Evolutionary conservation across 2,797 vertebrate species (phyloP).

Genomic region (Passerculus sandwichensis): DNA sequence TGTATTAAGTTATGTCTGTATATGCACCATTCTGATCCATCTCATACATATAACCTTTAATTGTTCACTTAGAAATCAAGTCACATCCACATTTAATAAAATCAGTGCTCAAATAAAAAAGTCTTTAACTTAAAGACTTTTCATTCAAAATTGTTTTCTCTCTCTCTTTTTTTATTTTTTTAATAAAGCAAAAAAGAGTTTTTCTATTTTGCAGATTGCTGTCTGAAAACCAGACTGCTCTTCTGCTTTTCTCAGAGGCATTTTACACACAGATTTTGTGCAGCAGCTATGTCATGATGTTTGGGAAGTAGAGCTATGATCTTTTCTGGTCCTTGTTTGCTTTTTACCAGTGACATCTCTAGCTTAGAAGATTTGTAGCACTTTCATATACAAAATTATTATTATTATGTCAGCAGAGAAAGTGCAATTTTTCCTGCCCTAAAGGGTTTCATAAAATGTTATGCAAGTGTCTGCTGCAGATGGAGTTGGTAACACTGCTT

Average conservation of each 20-base stretch:
- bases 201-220: neutral
- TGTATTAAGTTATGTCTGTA: neutral
- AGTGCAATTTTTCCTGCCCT: conserved; percentile 11
- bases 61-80: neutral
- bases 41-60: neutral
- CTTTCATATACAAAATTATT: conserved; percentile 21
- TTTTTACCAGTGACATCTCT: conserved; percentile 1
- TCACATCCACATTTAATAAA: neutral
- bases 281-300: neutral
- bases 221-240: neutral
- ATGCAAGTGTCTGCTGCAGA: conserved; percentile 32
- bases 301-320: conserved; percentile 1
- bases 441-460: conserved; percentile 27
- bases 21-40: neutral
- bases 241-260: neutral
- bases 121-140: neutral
- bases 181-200: accelerated
- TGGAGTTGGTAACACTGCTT: conserved; percentile 7
- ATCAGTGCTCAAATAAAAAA: neutral
- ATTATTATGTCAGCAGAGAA: conserved; percentile 37
- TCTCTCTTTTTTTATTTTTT: neutral
- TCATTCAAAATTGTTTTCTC: neutral
- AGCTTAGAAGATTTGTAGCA: neutral
- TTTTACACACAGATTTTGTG: neutral
- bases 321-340: conserved; percentile 25